Conservation (phyloP, 2,797 vertebrate species). For the Diceros bicornis region DNA sequence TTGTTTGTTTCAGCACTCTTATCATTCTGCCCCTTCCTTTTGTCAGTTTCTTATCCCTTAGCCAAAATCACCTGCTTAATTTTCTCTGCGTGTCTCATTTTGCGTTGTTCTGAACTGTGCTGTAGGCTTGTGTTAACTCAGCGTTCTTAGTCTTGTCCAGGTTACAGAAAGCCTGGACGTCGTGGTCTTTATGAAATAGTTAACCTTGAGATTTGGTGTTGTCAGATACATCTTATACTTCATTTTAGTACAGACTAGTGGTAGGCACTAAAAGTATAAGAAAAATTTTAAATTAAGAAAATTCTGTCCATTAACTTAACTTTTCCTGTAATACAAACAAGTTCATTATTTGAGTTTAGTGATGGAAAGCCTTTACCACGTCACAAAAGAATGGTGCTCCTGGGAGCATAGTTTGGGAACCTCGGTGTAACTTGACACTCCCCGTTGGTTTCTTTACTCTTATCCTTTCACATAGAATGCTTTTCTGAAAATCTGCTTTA, state of each 20-base stretch:
- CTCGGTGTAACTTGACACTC: background rate
- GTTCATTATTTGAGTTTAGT: background rate
- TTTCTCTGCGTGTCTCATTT: background rate
- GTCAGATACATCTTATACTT: background rate
- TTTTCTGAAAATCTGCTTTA: background rate
- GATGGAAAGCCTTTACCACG: background rate
- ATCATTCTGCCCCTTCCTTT: background rate
- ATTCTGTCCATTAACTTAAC: background rate
- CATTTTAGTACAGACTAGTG: background rate
- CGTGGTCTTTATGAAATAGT: background rate
- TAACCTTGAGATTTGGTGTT: background rate
- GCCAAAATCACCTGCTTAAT: background rate
- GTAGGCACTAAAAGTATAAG: background rate
- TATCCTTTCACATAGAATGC: background rate
- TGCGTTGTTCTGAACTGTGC: background rate
- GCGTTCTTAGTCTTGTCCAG: background rate
- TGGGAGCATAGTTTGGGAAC: background rate
- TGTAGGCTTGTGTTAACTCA: too few species aligned
- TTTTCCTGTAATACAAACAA: background rate
- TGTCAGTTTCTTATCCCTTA: background rate
- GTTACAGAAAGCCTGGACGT: background rate
- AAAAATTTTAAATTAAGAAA: conserved; percentile 24
- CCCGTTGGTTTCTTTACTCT: background rate
- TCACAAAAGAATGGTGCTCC: background rate
- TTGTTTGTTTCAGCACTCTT: background rate